phyloP scores from a whole-genome alignment of 2,797 vertebrate species.

The Coranthus polyacanthus region DNA sequence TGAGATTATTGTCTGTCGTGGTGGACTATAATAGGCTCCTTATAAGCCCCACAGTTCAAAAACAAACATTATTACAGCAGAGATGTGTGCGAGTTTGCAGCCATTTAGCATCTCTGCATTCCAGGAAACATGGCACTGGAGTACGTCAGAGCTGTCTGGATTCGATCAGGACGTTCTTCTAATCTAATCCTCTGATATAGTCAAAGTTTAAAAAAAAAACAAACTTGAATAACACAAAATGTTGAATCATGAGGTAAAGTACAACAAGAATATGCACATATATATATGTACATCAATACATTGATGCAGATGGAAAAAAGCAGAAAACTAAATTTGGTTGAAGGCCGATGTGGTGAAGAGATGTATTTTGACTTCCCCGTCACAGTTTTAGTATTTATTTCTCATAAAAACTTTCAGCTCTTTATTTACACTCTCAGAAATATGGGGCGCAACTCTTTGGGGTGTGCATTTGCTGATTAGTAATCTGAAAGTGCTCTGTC shows the following conservation, averaged over 20 bases:
- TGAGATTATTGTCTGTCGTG: conserved; percentile 44
- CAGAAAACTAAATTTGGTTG: no score
- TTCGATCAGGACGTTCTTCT: background rate
- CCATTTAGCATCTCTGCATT: conserved; percentile 39
- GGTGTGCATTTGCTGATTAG: conserved; percentile 8
- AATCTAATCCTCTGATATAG: background rate
- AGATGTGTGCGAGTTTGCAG: conserved; percentile 19
- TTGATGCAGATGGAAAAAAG: no score
- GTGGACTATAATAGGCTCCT: conserved; percentile 48
- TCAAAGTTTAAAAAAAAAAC: no score
- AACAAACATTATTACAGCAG: conserved; percentile 51
- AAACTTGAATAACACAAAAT: no score
- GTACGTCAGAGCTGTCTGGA: background rate
- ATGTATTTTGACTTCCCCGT: background rate
- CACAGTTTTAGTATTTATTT: conserved; percentile 8
- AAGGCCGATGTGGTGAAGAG: no score
- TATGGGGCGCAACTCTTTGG: background rate
- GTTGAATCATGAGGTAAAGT: no score
- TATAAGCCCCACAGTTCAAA: conserved; percentile 27
- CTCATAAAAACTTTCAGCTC: background rate
- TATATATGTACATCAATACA: no score
- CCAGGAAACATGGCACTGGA: conserved; percentile 44
- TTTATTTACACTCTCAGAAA: background rate
- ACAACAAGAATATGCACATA: no score
- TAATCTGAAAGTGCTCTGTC: background rate